Percentiles rank a stretch among this genome's conserved stretches.
Conservation (phyloP, 2,888 invertebrate species). For the Sminthurinus aureus region DNA sequence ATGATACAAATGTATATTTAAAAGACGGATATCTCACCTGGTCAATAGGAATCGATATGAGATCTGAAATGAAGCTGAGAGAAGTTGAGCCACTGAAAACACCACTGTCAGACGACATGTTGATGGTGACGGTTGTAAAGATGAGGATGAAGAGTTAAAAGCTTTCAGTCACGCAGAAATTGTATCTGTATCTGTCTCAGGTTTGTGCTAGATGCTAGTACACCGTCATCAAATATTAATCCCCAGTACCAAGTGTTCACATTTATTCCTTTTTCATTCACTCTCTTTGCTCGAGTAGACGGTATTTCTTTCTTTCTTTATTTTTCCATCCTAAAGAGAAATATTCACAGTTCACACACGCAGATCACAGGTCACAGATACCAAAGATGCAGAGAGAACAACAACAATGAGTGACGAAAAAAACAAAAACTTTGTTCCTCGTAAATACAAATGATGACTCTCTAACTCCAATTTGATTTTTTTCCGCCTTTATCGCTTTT, state of each 20-base stretch:
- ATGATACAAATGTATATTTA: not conserved
- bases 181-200: not conserved
- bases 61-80: slow-evolving; percentile 72
- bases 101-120: not conserved
- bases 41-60: slow-evolving; percentile 78
- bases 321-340: too few relatives aligned
- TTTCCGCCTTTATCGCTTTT: not conserved
- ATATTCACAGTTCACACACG: not conserved
- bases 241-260: too few relatives aligned
- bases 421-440: too few relatives aligned
- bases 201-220: too few relatives aligned
- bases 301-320: too few relatives aligned
- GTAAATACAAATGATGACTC: too few relatives aligned
- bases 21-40: slow-evolving; percentile 67
- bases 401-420: not conserved
- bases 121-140: not conserved
- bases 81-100: slow-evolving; percentile 56
- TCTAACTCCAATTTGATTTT: not conserved
- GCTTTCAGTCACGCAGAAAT: not conserved
- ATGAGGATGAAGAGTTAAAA: not conserved
- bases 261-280: too few relatives aligned
- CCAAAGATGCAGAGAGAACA: not conserved
- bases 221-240: too few relatives aligned
- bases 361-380: not conserved
- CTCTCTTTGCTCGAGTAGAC: too few relatives aligned